Evolutionary conservation across 2,888 invertebrate species (phyloP), one percentile per base, ranked within the genome.

Genomic region (Caenorhabditis wallacei): DNA sequence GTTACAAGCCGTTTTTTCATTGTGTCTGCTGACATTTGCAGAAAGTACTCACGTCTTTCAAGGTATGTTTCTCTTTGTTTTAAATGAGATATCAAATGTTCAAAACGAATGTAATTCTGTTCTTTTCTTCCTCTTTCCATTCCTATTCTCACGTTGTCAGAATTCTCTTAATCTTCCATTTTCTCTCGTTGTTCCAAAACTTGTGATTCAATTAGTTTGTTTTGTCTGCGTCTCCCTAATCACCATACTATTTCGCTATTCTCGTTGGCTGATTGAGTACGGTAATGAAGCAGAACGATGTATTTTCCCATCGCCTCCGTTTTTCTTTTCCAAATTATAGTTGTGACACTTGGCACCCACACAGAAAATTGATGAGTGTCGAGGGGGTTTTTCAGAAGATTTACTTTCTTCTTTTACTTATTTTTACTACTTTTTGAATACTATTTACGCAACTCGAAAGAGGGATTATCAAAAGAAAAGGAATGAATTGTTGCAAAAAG

Each of bases 241-340:
- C 68, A 61, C 7, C 53, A 40, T 24, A 51, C 68, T 76, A 37
- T 76, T 26, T 24, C 30, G n/a, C 43, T 22, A 11, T 1, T 59
- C 37, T 61, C 69, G 7, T 40, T 54, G 68, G 37, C 68, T 76
- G 69, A 76, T 76, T 76, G 61, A 68, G 68, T 76, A 76, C 76
- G 68, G 76, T 76, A 76, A 69, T 68, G 76, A 76, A 59, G 69
- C 76, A 76, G 76, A 76, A 76, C 76, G 68, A 57, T 57, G 46
- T 46, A 13, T 22, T 66, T 48, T 64, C 30, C 51, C 26, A 7
- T n/a, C 7, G 1, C 18, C 30, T 37, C 35, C 54, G n/a, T n/a
- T 54, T 54, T 24, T 48, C 57, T 54, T 48, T 51, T 13, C 35
- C 68, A 69, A 76, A 69, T 76, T 76, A 76, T 76, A 61, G 76